phyloP scores from a whole-genome alignment of 1,140 invertebrate genomes.

The Plectus sambesii region DNA sequence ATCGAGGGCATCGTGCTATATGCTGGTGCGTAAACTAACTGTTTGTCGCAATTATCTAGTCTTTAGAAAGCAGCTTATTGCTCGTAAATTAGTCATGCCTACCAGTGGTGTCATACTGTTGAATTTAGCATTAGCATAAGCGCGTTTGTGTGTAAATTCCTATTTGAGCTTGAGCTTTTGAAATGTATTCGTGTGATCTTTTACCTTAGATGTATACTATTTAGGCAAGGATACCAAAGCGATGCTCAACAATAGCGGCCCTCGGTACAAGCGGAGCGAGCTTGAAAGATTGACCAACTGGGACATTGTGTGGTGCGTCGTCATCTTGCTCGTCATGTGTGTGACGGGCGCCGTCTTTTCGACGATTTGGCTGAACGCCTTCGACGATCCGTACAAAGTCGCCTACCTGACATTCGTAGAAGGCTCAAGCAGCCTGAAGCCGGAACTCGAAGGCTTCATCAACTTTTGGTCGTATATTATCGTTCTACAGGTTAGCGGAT shows the following conservation, averaged over 20 bases:
- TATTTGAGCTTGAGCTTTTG: neutral
- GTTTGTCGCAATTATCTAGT: neutral
- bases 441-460: conserved; percentile 67
- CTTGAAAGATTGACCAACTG: conserved; percentile 85
- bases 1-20: conserved; percentile 94
- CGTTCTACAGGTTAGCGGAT: conserved; percentile 64
- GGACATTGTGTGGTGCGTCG: conserved; percentile 89
- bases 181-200: conserved; percentile 1
- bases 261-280: conserved; percentile 81
- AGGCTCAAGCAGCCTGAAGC: conserved; percentile 33
- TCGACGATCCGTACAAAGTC: conserved; percentile 24
- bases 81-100: conserved; percentile 20
- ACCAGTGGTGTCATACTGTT: conserved; percentile 13
- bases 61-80: conserved; percentile 8
- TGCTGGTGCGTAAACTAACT: conserved; percentile 57
- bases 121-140: conserved; percentile 9
- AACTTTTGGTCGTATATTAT: conserved; percentile 91
- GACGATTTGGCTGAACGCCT: conserved; percentile 18
- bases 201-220: conserved; percentile 20
- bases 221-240: conserved; percentile 89
- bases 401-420: conserved; percentile 28
- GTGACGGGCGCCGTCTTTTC: conserved; percentile 65
- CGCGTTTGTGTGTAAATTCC: neutral
- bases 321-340: conserved; percentile 78
- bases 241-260: conserved; percentile 90